Percentiles rank a stretch among this genome's conserved stretches.
These are phyloP conservation scores for Turritopsis rubra DNA, from an alignment of 30 jellyfish, hydroid and myxozoan species.

Conservation along the genomic window DNA sequence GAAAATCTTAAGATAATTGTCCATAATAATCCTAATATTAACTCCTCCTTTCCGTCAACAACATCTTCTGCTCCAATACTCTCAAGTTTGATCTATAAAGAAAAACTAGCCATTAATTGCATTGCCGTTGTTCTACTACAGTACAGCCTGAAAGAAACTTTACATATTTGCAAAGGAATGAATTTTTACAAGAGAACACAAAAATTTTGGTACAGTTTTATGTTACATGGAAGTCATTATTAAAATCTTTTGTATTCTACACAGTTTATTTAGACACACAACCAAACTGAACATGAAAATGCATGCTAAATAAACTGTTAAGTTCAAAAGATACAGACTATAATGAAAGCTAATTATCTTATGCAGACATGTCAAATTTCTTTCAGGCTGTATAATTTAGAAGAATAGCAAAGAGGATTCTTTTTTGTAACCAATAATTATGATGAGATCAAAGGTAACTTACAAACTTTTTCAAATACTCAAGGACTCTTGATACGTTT, in stretches of 20 bases:
- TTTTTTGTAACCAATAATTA: too few relatives aligned
- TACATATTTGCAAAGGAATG: too few relatives aligned
- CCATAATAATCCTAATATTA: slow-evolving; percentile 80
- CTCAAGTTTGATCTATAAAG: slow-evolving; percentile 59
- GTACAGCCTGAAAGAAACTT: too few relatives aligned
- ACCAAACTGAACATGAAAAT: background rate
- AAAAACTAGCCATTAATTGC: background rate
- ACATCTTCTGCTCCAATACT: slow-evolving; percentile 87
- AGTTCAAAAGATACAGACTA: background rate
- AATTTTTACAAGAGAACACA: background rate
- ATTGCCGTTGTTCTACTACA: background rate
- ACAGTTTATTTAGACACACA: too few relatives aligned
- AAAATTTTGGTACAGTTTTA: background rate
- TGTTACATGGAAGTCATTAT: too few relatives aligned
- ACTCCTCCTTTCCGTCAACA: slow-evolving; percentile 81
- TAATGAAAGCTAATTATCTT: too few relatives aligned
- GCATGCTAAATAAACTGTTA: background rate
- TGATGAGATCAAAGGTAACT: too few relatives aligned
- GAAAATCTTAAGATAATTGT: slow-evolving; percentile 74
- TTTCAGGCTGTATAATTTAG: too few relatives aligned
- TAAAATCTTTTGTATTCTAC: too few relatives aligned
- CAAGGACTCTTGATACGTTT: slow-evolving; percentile 69
- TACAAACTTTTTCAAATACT: slow-evolving; percentile 58
- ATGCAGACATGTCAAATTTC: too few relatives aligned
- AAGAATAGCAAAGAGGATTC: too few relatives aligned